These are phyloP conservation scores for Mormyrus proboscirostris DNA, from an alignment of 2,797 vertebrate genomes.

Conservation along the genomic window DNA sequence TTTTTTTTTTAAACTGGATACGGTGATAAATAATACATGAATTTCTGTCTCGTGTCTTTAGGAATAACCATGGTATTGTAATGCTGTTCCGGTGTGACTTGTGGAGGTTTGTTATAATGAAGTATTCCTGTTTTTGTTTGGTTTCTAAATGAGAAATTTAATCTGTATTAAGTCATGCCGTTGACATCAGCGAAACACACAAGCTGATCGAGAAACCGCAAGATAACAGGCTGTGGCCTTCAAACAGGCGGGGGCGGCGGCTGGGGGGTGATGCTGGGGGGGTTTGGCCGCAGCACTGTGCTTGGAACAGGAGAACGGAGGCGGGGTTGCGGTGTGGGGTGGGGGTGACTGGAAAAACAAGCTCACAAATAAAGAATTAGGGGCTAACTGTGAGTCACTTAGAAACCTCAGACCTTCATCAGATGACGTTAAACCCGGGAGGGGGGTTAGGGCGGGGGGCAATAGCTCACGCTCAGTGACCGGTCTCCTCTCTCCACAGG, in stretches of 20 bases:
- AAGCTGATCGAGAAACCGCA: background rate
- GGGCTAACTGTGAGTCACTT: slow-evolving; percentile 59
- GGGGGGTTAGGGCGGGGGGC: background rate
- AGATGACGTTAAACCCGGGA: slow-evolving; percentile 47
- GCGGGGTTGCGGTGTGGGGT: background rate
- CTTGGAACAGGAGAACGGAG: background rate
- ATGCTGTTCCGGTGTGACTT: background rate
- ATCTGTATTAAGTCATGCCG: slow-evolving; percentile 62
- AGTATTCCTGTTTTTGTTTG: slow-evolving; percentile 52
- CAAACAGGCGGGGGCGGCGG: slow-evolving; percentile 31
- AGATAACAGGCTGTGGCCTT: slow-evolving; percentile 49
- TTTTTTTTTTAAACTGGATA: background rate
- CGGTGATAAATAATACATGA: background rate
- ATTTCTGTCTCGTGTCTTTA: background rate
- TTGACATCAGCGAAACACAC: slow-evolving; percentile 66
- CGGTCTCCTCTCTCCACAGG: slow-evolving; percentile 51
- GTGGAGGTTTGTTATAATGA: slow-evolving; percentile 31
- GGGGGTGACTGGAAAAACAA: slow-evolving; percentile 29
- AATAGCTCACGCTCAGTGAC: background rate
- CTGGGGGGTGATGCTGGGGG: background rate
- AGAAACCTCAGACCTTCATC: slow-evolving; percentile 21
- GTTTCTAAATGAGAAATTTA: slow-evolving; percentile 42
- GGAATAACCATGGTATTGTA: slow-evolving; percentile 1
- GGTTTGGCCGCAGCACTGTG: background rate
- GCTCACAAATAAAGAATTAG: slow-evolving; percentile 58